A percentile compares a stretch with the other conserved stretches of the same genome.
Conservation (phyloP, 2,888 invertebrate species). For the Ennomos quercinarius region DNA sequence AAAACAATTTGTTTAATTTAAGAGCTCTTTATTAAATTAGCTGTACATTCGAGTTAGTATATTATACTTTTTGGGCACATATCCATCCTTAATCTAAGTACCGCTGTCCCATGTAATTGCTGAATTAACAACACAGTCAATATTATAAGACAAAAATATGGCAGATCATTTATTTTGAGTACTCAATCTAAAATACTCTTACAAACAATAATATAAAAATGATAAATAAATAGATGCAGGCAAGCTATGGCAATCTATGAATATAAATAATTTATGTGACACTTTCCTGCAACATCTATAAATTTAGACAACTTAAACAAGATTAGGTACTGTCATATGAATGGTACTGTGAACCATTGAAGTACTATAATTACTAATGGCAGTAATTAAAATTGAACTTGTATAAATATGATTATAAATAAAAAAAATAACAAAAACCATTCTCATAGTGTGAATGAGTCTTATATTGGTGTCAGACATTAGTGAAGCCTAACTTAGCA, state of each 20-base stretch:
- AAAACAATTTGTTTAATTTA: slow-evolving; percentile 57
- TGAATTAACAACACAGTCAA: slow-evolving; percentile 79
- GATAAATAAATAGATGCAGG: slow-evolving; percentile 84
- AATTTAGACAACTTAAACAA: slow-evolving; percentile 61
- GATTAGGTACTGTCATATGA: slow-evolving; percentile 48
- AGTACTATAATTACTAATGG: slow-evolving; percentile 78
- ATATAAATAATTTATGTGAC: slow-evolving; percentile 77
- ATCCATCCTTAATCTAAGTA: slow-evolving; percentile 81
- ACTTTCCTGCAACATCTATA: slow-evolving; percentile 80
- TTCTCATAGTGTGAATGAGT: slow-evolving; percentile 80
- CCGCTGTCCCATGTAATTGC: slow-evolving; percentile 72
- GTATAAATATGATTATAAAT: slow-evolving; percentile 83
- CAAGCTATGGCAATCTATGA: slow-evolving; percentile 83
- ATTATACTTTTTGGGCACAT: slow-evolving; percentile 85
- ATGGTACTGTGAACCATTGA: slow-evolving; percentile 58
- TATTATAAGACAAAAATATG: slow-evolving; percentile 82
- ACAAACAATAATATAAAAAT: slow-evolving; percentile 76
- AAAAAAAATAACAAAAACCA: slow-evolving; percentile 82
- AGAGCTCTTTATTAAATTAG: slow-evolving; percentile 85
- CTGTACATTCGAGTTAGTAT: slow-evolving; percentile 87
- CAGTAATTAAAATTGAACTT: slow-evolving; percentile 79
- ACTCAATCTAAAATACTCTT: slow-evolving; percentile 78
- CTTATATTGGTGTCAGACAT: slow-evolving; percentile 84
- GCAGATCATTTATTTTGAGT: slow-evolving; percentile 85
- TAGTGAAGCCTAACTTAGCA: slow-evolving; percentile 84